Evolutionary conservation across 2,797 vertebrate species (phyloP).

Genomic region (Alcedo atthis): DNA sequence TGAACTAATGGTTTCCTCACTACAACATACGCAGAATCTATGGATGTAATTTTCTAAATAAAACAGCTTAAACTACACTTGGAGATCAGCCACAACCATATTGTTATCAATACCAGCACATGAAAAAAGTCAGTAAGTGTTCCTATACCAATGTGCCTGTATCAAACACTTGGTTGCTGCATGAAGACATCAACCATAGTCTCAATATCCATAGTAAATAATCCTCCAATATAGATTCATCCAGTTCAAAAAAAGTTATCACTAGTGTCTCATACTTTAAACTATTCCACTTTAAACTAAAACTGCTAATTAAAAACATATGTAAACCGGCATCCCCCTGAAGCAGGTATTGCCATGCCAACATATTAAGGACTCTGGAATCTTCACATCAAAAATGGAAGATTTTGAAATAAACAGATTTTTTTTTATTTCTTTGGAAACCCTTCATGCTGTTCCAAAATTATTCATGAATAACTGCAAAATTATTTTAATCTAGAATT

Average conservation of each 20-base stretch:
- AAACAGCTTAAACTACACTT: background rate
- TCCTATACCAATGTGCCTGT: background rate
- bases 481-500: background rate
- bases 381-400: background rate
- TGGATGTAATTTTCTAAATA: background rate
- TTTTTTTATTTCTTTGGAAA: background rate
- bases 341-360: background rate
- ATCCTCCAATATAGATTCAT: background rate
- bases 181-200: background rate
- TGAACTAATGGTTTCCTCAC: background rate
- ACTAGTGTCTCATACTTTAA: background rate
- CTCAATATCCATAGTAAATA: background rate
- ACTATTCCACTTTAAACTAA: background rate
- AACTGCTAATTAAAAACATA: background rate
- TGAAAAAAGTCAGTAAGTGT: background rate
- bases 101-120: background rate
- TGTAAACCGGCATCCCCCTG: background rate
- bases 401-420: background rate
- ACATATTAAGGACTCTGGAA: background rate
- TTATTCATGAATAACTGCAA: background rate
- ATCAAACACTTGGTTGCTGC: background rate
- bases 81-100: background rate
- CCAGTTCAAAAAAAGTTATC: background rate
- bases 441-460: background rate
- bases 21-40: background rate